Conservation (phyloP, 2,797 vertebrate genomes). For the Sebastes taczanowskii region DNA sequence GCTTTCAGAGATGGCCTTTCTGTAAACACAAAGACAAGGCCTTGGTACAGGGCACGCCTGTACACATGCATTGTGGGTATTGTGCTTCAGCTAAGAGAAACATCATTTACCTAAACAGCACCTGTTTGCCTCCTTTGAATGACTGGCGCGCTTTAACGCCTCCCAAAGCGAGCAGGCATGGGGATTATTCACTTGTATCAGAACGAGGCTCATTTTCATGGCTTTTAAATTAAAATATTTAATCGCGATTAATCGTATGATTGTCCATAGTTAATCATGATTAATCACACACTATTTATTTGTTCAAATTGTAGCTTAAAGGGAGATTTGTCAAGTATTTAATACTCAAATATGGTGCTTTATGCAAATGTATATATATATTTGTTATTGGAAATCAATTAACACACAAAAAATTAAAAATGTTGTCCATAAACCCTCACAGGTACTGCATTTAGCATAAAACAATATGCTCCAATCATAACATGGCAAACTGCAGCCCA, state of each 20-base stretch:
- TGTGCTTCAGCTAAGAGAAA: background rate
- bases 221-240: background rate
- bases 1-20: conserved; percentile 37
- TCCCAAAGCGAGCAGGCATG: background rate
- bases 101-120: conserved; percentile 21
- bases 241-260: too few species aligned
- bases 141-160: background rate
- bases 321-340: too few species aligned
- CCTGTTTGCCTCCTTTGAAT: conserved; percentile 27
- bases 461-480: too few species aligned
- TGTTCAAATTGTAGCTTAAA: background rate
- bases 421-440: too few species aligned
- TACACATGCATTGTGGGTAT: conserved; percentile 24
- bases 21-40: conserved; percentile 37
- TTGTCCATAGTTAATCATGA: too few species aligned
- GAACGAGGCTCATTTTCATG: background rate
- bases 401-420: too few species aligned
- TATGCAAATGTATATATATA: too few species aligned
- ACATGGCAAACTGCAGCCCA: too few species aligned
- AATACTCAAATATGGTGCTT: too few species aligned
- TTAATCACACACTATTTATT: background rate
- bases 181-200: background rate
- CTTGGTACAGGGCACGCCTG: background rate
- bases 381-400: too few species aligned
- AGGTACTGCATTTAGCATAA: too few species aligned